phyloP scores from a whole-genome alignment of 92 coral and sea anemone genomes.

The Porites divaricata region DNA sequence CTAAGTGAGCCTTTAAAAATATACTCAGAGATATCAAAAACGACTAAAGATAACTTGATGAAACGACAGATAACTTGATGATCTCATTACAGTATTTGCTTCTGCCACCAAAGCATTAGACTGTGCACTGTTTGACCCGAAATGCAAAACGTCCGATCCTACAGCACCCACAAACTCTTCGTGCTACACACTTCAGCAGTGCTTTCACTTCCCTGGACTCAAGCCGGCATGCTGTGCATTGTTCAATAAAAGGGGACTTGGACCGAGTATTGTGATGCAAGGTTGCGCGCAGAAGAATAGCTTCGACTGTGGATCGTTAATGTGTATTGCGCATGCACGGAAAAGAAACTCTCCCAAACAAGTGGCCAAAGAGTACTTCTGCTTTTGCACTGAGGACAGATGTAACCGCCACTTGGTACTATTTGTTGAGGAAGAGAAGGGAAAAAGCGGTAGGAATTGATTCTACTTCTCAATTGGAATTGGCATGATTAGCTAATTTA shows the following conservation, averaged over 20 bases:
- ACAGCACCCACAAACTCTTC: neutral
- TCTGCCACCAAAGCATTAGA: neutral
- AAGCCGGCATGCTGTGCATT: slow-evolving; percentile 15
- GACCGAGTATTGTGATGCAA: neutral
- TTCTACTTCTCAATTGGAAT: neutral
- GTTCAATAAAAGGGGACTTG: slow-evolving; percentile 8
- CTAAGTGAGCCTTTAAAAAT: too few relatives aligned
- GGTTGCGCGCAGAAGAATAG: neutral
- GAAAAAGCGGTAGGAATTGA: neutral
- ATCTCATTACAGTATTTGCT: slow-evolving; percentile 4
- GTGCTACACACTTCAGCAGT: slow-evolving; percentile 9
- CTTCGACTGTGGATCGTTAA: slow-evolving; percentile 1
- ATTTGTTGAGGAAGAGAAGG: slow-evolving; percentile 13
- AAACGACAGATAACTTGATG: too few relatives aligned
- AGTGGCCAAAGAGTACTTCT: neutral
- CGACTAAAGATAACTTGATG: too few relatives aligned
- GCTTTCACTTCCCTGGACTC: neutral
- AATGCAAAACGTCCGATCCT: neutral
- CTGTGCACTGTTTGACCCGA: slow-evolving; percentile 18
- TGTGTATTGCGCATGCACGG: neutral
- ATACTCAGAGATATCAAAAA: too few relatives aligned
- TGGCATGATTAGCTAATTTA: too few relatives aligned
- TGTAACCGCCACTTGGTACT: slow-evolving; percentile 9
- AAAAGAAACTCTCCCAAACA: neutral
- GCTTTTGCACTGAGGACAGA: slow-evolving; percentile 17